Conservation (phyloP, 2,888 invertebrate genomes). For the Choristoneura rosaceana region DNA sequence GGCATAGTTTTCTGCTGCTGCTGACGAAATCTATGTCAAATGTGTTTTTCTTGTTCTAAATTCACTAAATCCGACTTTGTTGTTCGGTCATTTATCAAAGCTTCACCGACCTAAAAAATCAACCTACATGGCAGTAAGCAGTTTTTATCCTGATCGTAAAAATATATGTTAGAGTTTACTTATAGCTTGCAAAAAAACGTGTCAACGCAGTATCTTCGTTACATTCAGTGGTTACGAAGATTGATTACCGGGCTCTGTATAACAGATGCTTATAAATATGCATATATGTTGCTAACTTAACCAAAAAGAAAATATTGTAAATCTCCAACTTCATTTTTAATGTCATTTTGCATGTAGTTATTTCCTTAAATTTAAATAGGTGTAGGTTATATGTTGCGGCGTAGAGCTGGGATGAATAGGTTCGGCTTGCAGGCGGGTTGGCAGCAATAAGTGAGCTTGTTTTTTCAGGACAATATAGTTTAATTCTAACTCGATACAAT, state of each 20-base stretch:
- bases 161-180: neutral
- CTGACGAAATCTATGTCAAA: slow-evolving; percentile 15
- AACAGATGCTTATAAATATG: neutral
- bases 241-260: neutral
- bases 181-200: neutral
- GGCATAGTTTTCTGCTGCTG: neutral
- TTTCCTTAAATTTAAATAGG: too few relatives aligned
- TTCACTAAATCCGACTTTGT: neutral
- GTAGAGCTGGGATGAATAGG: too few relatives aligned
- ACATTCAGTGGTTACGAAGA: slow-evolving; percentile 8
- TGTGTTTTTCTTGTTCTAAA: slow-evolving; percentile 25
- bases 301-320: neutral
- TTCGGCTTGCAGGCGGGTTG: too few relatives aligned
- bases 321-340: too few relatives aligned
- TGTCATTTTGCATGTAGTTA: too few relatives aligned
- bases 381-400: too few relatives aligned
- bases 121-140: neutral
- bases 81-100: neutral
- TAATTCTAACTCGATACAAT: too few relatives aligned
- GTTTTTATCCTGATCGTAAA: neutral
- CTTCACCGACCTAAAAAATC: neutral
- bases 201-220: slow-evolving; percentile 4
- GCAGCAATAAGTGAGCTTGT: too few relatives aligned
- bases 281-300: neutral
- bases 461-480: too few relatives aligned